Percentiles rank a stretch among this genome's conserved stretches.
phyloP scores from a whole-genome alignment of 1,140 invertebrate genomes.

The Myzus persicae region DNA sequence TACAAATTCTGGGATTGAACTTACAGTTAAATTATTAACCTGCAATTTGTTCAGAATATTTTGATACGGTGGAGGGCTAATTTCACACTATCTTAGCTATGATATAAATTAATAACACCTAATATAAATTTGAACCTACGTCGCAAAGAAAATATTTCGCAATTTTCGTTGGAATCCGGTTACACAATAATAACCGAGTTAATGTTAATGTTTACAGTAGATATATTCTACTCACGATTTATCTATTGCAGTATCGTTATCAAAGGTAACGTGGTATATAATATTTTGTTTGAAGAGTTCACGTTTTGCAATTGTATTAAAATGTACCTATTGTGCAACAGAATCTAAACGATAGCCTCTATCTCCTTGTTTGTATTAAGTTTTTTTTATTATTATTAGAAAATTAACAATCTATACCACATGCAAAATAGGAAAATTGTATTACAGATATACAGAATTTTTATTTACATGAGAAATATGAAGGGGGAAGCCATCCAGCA shows the following conservation, averaged over 20 bases:
- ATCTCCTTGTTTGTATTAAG: neutral
- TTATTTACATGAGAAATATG: too few species aligned
- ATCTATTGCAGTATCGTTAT: slow-evolving; percentile 5
- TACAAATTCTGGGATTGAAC: neutral
- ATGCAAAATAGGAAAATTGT: too few species aligned
- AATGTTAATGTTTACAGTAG: neutral
- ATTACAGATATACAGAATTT: too few species aligned
- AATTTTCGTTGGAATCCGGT: slow-evolving; percentile 38
- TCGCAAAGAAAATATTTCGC: neutral
- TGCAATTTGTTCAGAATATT: neutral
- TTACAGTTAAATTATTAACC: too few species aligned
- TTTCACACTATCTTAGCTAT: neutral
- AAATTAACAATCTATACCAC: too few species aligned
- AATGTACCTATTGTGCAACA: neutral
- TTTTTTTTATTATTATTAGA: too few species aligned
- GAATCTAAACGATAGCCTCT: neutral
- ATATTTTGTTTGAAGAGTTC: neutral
- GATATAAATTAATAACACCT: neutral
- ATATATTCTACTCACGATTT: slow-evolving; percentile 28
- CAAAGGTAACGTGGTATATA: neutral
- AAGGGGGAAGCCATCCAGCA: too few species aligned
- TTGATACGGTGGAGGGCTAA: neutral
- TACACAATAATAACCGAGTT: slow-evolving; percentile 9
- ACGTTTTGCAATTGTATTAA: slow-evolving; percentile 2
- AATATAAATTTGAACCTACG: slow-evolving; percentile 21